These are phyloP conservation scores for Chrysolina haemoptera DNA, from an alignment of 2,888 invertebrate genomes.

Conservation along the genomic window DNA sequence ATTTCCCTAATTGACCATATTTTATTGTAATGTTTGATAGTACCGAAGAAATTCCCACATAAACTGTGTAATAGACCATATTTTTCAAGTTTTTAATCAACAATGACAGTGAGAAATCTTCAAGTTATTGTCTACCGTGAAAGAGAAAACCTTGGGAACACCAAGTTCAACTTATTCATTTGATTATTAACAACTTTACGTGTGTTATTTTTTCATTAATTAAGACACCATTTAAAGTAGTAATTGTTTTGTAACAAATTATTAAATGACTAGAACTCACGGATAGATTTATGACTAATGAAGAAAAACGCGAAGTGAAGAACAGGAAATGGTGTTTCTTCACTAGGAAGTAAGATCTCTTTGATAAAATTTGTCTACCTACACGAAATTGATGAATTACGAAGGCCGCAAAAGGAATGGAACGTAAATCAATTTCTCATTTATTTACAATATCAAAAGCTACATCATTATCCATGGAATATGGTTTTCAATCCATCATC, in stretches of 20 bases:
- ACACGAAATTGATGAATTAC: not conserved
- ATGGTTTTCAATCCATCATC: too few species aligned
- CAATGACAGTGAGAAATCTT: constrained; percentile 52
- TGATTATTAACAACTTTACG: constrained; percentile 41
- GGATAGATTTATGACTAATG: constrained; percentile 22
- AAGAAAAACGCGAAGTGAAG: constrained; percentile 19
- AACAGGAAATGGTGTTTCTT: constrained; percentile 19
- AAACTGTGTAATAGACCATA: constrained; percentile 40
- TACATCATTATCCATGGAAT: too few species aligned
- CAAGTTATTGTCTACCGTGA: constrained; percentile 45
- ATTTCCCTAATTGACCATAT: not conserved
- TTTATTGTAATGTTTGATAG: constrained; percentile 16
- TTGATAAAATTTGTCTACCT: not conserved
- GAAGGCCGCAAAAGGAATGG: too few species aligned
- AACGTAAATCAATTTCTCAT: too few species aligned
- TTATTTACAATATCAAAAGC: too few species aligned
- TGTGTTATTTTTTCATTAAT: constrained; percentile 46
- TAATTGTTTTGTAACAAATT: constrained; percentile 46
- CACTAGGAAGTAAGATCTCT: constrained; percentile 24
- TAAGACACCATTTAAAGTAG: constrained; percentile 37
- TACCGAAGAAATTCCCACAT: constrained; percentile 27
- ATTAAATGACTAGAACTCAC: constrained; percentile 18
- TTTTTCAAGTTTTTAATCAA: constrained; percentile 47
- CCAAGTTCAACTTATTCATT: constrained; percentile 51
- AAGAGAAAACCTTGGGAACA: constrained; percentile 53